Evolutionary conservation across 2,113 vertebrate genomes (phyloP), one percentile per base, ranked within the genome.

Genomic region (Atrichornis clamosus): DNA sequence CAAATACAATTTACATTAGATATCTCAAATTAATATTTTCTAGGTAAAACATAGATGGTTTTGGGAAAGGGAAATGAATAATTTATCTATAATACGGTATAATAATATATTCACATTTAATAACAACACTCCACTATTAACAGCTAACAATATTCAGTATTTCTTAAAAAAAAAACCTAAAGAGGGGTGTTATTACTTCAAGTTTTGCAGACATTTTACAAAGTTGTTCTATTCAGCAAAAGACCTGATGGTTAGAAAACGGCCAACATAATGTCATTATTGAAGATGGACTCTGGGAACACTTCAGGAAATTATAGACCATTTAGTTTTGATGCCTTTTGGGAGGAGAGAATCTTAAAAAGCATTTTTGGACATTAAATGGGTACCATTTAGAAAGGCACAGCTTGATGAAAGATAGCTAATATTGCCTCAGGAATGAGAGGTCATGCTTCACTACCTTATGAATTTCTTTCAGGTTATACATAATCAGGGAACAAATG

Each of bases 251-350:
- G 94, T 86, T 97, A 93, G 96, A 97, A 98, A 98, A 97, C 96
- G 95, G 95, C 96, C 96, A 98, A 93, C 92, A 96, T 97, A 98
- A 97, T 95, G 97, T 98, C 97, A 97, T 97, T 98, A 98, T 92
- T 98, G 97, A 98, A 97, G 97, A 98, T 77, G 94, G 97, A 96
- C 96, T 96, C 95, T 95, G 87, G 93, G 95, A 97, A 98, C 97
- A 97, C 97, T 98, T 98, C 97, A 98, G 97, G 95, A 98, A 98
- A 98, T 98, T 98, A 98, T 76, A 97, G 96, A 97, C 97, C 97
- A 97, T 97, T 98, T 98, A 97, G 97, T 97, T 97, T 96, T 97
- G 96, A 98, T 98, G 97, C 95, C 94, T 98, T 98, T 78, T 70
- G 79, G 97, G 96, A 98, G 87, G 93, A 94, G 91, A 89, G 95